Evolutionary conservation across 2,797 vertebrate genomes (phyloP).

Genomic region (Scarus forsteni): DNA sequence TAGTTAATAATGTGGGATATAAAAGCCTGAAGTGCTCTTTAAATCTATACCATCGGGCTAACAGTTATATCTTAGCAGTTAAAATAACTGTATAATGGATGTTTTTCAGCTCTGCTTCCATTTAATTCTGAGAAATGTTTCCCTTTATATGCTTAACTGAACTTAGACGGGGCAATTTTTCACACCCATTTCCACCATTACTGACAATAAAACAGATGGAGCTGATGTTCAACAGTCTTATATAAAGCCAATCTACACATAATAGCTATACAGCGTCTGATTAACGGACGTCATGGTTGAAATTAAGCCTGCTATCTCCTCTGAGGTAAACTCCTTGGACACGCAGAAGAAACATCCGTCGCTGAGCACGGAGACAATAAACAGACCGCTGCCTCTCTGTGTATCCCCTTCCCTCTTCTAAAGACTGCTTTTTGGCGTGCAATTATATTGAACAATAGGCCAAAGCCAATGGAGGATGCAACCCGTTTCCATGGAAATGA

Average conservation of each 20-base stretch:
- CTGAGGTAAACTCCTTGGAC: constrained; percentile 62
- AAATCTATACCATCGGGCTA: constrained; percentile 9
- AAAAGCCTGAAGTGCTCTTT: not conserved
- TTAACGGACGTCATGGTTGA: constrained; percentile 55
- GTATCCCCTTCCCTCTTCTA: constrained; percentile 49
- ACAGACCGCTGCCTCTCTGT: constrained; percentile 53
- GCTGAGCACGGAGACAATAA: constrained; percentile 51
- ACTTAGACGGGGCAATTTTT: constrained; percentile 13
- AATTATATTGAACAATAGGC: constrained; percentile 85
- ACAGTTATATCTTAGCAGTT: constrained; percentile 20
- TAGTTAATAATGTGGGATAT: constrained; percentile 5
- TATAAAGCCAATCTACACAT: constrained; percentile 54
- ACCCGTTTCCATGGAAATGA: constrained; percentile 87
- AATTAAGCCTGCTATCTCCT: constrained; percentile 59
- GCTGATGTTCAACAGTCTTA: constrained; percentile 47
- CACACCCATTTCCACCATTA: constrained; percentile 52
- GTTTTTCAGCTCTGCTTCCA: not conserved
- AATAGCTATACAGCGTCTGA: constrained; percentile 57
- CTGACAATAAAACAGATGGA: constrained; percentile 34
- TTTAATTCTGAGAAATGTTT: constrained; percentile 13
- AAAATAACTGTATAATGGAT: constrained; percentile 31
- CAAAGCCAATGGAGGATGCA: constrained; percentile 81
- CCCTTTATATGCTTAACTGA: constrained; percentile 30
- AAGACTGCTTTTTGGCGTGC: constrained; percentile 74
- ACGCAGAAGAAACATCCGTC: constrained; percentile 52